Base-by-base conservation (phyloP, 2,113 vertebrate genomes). In the Semnornis frantzii region DNA sequence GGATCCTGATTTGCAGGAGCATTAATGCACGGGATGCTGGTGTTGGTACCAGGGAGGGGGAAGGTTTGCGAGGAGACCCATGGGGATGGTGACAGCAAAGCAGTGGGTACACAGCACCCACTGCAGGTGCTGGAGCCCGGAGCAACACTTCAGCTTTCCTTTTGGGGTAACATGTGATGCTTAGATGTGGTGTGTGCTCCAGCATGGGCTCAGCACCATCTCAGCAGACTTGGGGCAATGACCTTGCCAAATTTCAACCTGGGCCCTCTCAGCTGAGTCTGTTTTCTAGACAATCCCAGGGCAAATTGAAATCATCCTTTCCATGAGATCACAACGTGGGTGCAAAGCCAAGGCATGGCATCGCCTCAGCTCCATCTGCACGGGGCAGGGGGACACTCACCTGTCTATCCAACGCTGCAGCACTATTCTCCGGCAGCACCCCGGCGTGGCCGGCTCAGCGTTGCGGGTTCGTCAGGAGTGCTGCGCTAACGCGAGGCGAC, bases 391-490 rank as follows among this genome's bases (percentile, higher is more conserved):
- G 39, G 34, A 23, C 33, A 1, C 58, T 72, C 50, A 7, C 21
- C 15, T 18, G 6, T 3, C 25, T 27, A 1, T 44, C 58, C 0
- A 0, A 30, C 30, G 11, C 42, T 1, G 0, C 34, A 8, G 9
- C 87, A 39, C 69, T n/a, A n/a, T n/a, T n/a, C 19, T 21, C 24
- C 0, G 1, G 52, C 77, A 81, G 88, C 69, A 60, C n/a, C 21
- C 37, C 0, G 0, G 30, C 1, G 0, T 0, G 27, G 68, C 78
- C 3, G 0, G 48, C 46, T 8, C 6, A 0, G 55, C 2, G 0
- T 60, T 42, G 37, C 5, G 1, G 68, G 44, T 77, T 70, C 5
- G 0, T 87, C 44, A 55, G 84, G 33, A 48, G 4, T 3, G 1
- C 66, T 3, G 13, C 1, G 5, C 63, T 92, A 58, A 94, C 10